phyloP scores from a whole-genome alignment of 2,113 vertebrate species.

The Lonchura striata region DNA sequence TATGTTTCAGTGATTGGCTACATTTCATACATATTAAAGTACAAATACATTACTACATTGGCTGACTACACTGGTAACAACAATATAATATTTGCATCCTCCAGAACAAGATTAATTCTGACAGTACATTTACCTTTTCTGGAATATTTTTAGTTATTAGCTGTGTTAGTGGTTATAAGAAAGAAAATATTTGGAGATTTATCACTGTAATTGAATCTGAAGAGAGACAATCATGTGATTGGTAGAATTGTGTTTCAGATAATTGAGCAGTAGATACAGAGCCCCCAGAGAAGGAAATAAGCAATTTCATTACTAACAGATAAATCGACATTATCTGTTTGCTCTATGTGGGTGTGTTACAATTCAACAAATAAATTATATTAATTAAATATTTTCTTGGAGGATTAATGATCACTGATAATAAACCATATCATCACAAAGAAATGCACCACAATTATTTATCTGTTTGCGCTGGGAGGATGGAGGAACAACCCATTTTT shows the following conservation, averaged over 20 bases:
- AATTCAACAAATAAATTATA: conserved; percentile 62
- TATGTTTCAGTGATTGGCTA: background rate
- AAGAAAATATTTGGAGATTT: conserved; percentile 49
- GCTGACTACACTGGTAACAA: background rate
- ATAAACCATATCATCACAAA: conserved; percentile 44
- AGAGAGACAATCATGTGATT: conserved; percentile 44
- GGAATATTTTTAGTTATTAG: background rate
- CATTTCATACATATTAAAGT: background rate
- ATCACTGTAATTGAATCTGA: conserved; percentile 56
- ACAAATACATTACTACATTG: background rate
- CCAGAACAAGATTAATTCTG: background rate
- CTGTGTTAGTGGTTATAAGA: background rate
- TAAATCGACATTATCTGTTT: conserved; percentile 39
- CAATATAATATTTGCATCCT: background rate
- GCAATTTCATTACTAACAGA: conserved; percentile 49
- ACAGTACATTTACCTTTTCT: background rate
- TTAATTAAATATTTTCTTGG: conserved; percentile 69
- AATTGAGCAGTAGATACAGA: conserved; percentile 33
- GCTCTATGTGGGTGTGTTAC: background rate
- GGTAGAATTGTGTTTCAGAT: conserved; percentile 22
- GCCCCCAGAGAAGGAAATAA: conserved; percentile 49
- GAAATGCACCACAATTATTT: conserved; percentile 36
- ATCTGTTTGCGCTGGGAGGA: background rate
- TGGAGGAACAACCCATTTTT: background rate
- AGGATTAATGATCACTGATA: conserved; percentile 59